Base-by-base conservation (phyloP, 2,888 invertebrate genomes). In the Neoaliturus tenellus region DNA sequence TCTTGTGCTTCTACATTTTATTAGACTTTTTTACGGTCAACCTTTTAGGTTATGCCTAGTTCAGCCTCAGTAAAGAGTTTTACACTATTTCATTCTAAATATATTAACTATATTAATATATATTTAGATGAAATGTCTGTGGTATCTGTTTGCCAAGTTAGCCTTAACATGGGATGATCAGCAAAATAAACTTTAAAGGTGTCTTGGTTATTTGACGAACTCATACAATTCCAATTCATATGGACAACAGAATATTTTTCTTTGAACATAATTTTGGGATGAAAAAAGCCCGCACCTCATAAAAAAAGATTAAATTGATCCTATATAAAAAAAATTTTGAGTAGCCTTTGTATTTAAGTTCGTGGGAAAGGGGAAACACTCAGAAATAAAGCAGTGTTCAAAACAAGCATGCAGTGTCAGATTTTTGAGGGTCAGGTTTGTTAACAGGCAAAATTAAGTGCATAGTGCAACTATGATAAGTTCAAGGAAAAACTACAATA, bases 1-100 rank as follows among this genome's bases (percentile, higher is more conserved):
- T n/a, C n/a, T n/a, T n/a, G n/a, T n/a, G n/a, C n/a, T n/a, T n/a
- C n/a, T n/a, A n/a, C n/a, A n/a, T n/a, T n/a, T n/a, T n/a, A n/a
- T n/a, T n/a, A n/a, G n/a, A n/a, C n/a, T n/a, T n/a, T n/a, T n/a
- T n/a, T n/a, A n/a, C n/a, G n/a, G n/a, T n/a, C n/a, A n/a, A n/a
- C n/a, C n/a, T 4, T 69, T 69, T 69, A 69, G 35, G 69, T 69
- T 69, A 69, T 69, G 69, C 28, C 69, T 39, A 35, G 69, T 69
- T 69, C 69, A 69, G 69, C 39, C 69, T 69, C 69, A 69, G 69
- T 35, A 62, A n/a, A 62, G 62, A 62, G 69, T 23, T 69, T 28
- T 69, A 69, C 35, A 69, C 69, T 62, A 62, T 62, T 62, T 62
- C 62, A 62, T 28, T 62, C 62, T 28, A 62, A 62, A 62, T 62